Base-by-base conservation (phyloP, 2,113 vertebrate genomes). In the Oxygymnocypris stewartii region DNA sequence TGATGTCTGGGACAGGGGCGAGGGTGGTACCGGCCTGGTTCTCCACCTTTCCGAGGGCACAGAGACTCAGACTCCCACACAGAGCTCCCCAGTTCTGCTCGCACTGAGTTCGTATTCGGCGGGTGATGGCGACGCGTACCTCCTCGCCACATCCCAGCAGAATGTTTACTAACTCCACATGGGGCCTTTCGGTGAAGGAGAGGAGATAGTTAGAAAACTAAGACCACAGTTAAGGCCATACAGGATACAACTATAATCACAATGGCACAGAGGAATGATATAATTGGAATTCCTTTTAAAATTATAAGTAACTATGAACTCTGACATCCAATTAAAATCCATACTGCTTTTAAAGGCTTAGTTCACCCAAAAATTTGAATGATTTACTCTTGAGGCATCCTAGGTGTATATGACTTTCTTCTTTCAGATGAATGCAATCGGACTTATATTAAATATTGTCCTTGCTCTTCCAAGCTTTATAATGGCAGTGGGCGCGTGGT, bases 111-210 rank as follows among this genome's bases (percentile, higher is more conserved):
- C 95, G 96, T 69, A 99, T 92, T 0, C 95, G 96, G 63, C 75
- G 94, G 0, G 93, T 93, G 63, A 99, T 93, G 75, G 96, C 97
- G 40, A 93, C 95, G 85, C 93, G 95, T 87, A 97, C 96, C 82
- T 96, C 94, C 13, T 97, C 96, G 1, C 97, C 96, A 0, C 98
- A 99, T 63, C 94, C 95, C 89, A 99, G 90, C 93, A 99, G 90
- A 92, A 97, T 95, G 90, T 97, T 98, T 87, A 97, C 96, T n/a
- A 99, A 93, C 91, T 99, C 97, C 84, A 99, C 95, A 3, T 97
- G 96, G 0, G 97, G 97, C 83, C 98, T 99, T 82, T 16, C 0
- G 16, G 23, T 59, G 85, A 79, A 86, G 20, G 63, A 25, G 28
- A 28, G 12, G 42, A 23, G 35, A 42, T 12, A 11, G 14, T 81